Evolutionary conservation across 2,113 vertebrate species (phyloP).

Genomic region (Ahaetulla prasina): DNA sequence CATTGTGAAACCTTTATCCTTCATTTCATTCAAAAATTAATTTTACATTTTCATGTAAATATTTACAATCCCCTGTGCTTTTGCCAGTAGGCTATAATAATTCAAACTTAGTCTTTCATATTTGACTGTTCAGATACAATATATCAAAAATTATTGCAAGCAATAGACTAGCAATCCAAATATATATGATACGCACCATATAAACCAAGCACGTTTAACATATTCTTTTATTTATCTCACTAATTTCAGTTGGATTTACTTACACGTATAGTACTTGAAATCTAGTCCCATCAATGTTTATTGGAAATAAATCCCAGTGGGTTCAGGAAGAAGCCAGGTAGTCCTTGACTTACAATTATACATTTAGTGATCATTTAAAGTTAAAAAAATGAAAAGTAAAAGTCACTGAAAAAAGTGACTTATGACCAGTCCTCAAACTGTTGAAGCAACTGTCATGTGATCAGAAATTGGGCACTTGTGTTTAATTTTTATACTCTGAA

Average conservation of each 20-base stretch:
- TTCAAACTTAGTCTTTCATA: slow-evolving; percentile 1
- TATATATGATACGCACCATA: not conserved
- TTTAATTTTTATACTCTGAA: not conserved
- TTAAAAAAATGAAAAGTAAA: too few relatives aligned
- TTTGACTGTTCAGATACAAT: slow-evolving; percentile 1
- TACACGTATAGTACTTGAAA: not conserved
- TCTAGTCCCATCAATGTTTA: not conserved
- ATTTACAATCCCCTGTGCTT: slow-evolving; percentile 24
- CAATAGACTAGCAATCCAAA: not conserved
- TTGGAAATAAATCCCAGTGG: not conserved
- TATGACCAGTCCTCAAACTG: not conserved
- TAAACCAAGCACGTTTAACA: not conserved
- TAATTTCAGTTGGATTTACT: not conserved
- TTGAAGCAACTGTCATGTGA: not conserved
- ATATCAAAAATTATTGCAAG: not conserved
- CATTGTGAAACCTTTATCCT: accelerated
- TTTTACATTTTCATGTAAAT: slow-evolving; percentile 17
- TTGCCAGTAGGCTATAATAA: slow-evolving; percentile 21
- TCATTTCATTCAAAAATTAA: not conserved
- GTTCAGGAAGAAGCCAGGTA: too few relatives aligned
- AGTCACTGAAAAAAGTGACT: not conserved
- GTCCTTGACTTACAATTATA: not conserved
- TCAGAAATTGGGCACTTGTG: not conserved
- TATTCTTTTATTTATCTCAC: not conserved
- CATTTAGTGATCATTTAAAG: not conserved